Evolutionary conservation across 1,140 invertebrate genomes (phyloP).

Genomic region (Magallana gigas): DNA sequence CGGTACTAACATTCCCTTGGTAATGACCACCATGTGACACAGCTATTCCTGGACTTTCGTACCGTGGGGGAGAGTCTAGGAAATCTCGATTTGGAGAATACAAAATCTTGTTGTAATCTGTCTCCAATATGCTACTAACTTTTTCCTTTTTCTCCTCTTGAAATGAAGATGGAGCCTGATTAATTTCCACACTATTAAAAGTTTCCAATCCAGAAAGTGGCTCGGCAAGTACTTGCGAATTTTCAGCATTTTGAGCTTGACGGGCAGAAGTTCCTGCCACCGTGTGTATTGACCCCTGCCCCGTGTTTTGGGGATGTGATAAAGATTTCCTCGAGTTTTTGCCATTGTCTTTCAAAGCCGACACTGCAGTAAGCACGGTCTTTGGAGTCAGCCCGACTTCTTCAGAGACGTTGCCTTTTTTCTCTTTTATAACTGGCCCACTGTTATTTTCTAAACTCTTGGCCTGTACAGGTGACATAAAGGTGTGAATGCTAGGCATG

Average conservation of each 20-base stretch:
- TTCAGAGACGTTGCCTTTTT: not conserved
- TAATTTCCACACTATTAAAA: not conserved
- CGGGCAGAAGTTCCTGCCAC: not conserved
- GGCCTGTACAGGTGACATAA: conserved; percentile 18
- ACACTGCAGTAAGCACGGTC: conserved; percentile 10
- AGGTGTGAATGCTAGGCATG: not conserved
- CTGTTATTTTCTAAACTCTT: not conserved
- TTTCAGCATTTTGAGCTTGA: not conserved
- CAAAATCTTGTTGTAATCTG: conserved; percentile 13
- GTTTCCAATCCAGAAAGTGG: not conserved
- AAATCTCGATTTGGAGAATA: conserved; percentile 26
- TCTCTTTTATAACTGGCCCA: no score
- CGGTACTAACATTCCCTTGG: not conserved
- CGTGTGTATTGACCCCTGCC: not conserved
- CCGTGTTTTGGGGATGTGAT: not conserved
- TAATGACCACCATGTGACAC: not conserved
- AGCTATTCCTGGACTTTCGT: not conserved
- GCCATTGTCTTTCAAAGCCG: not conserved
- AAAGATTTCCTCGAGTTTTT: not conserved
- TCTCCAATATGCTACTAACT: not conserved
- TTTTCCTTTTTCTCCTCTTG: not conserved
- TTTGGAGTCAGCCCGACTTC: not conserved
- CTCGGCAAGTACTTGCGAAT: not conserved
- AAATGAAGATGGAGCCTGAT: not conserved
- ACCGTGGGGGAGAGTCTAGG: not conserved